Conservation (phyloP, 2,797 vertebrate genomes). For the Dipus sagitta region DNA sequence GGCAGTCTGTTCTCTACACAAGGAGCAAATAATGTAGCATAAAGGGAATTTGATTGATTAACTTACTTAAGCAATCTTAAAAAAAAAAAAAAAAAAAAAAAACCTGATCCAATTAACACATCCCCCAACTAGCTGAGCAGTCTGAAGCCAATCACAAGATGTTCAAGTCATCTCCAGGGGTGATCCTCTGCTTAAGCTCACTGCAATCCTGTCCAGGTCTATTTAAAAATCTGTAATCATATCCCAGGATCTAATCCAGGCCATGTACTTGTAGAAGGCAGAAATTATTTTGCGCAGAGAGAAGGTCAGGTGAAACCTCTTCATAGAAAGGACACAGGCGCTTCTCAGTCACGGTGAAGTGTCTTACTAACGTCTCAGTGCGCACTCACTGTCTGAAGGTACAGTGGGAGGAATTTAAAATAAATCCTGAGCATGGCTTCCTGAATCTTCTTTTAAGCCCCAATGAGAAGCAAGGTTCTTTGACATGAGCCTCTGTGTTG, state of each 20-base stretch:
- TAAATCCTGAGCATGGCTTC: background rate
- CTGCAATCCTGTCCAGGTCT: constrained; percentile 69
- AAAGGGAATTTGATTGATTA: background rate
- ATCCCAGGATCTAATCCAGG: constrained; percentile 66
- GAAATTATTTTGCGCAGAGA: constrained; percentile 61
- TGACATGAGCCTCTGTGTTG: background rate
- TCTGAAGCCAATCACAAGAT: background rate
- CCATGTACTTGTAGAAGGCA: constrained; percentile 25
- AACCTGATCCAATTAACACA: background rate
- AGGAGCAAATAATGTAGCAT: background rate
- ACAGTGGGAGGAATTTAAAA: background rate
- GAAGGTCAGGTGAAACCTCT: background rate
- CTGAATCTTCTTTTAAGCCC: background rate
- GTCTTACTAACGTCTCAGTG: background rate
- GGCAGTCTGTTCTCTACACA: background rate
- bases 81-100: background rate
- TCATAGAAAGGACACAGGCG: background rate
- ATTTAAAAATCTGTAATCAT: constrained; percentile 72
- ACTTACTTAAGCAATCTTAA: background rate
- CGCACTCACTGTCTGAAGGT: no score
- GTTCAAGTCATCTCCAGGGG: constrained; percentile 52
- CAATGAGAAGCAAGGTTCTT: background rate
- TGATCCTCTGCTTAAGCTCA: constrained; percentile 29
- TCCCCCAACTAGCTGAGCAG: background rate
- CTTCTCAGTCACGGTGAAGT: background rate